Conservation (phyloP, 2,888 invertebrate genomes). For the Ophion costatus region DNA sequence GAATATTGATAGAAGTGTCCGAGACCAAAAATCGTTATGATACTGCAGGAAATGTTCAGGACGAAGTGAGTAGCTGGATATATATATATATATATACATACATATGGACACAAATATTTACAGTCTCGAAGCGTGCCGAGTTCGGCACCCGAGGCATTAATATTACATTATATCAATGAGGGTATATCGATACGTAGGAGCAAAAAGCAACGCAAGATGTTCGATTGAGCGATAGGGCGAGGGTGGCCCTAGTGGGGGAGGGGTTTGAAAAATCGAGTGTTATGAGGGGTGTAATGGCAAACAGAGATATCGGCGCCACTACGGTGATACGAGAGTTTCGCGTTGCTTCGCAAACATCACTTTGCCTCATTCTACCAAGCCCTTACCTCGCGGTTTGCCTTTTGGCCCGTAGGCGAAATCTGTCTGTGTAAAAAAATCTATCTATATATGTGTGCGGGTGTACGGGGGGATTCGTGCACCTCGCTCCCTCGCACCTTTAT, state of each 20-base stretch:
- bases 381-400: conserved; percentile 54
- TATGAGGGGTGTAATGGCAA: conserved; percentile 70
- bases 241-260: conserved; percentile 12
- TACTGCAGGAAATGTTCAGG: background rate
- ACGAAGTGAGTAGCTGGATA: background rate
- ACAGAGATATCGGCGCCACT: conserved; percentile 69
- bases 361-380: conserved; percentile 64
- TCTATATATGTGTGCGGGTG: background rate
- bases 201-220: conserved; percentile 32
- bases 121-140: conserved; percentile 77
- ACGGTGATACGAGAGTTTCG: conserved; percentile 76
- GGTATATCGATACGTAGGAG: conserved; percentile 59
- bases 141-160: conserved; percentile 79
- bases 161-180: conserved; percentile 79
- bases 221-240: conserved; percentile 15
- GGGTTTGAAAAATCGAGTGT: conserved; percentile 68
- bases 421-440: conserved; percentile 26
- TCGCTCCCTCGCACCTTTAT: conserved; percentile 63
- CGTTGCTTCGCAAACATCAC: conserved; percentile 81
- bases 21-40: background rate
- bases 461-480: conserved; percentile 22
- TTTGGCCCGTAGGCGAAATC: conserved; percentile 54
- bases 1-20: background rate
- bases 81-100: background rate
- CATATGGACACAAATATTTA: conserved; percentile 71